Evolutionary conservation across 2,888 invertebrate genomes (phyloP), one percentile per base, ranked within the genome.

Genomic region (Eudasyphora cyanicolor): DNA sequence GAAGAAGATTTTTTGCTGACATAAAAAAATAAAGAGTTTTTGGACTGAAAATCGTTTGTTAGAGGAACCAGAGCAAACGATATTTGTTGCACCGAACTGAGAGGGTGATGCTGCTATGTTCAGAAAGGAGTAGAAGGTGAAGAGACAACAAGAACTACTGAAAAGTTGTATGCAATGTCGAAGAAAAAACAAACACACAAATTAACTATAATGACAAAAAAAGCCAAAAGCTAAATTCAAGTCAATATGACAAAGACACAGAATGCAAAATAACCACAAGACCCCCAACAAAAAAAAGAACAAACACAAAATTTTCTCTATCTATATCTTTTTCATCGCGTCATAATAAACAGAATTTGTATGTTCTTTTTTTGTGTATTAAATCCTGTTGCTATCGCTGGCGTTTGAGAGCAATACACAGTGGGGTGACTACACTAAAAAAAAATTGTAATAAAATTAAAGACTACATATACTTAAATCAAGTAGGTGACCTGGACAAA

Each of bases 191-290:
- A 21, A n/a, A 21, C 42, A 67, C 42, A n/a, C 42, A 67, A 67
- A 67, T 67, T 67, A 67, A 45, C 67, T 67, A 67, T 67, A 67
- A 67, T 67, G 24, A 45, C 27, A 67, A 32, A 67, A 45, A 45
- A 42, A 21, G 67, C 67, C 67, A 67, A 67, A 24, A 45, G 67
- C 67, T 14, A 67, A 67, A 45, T 67, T 67, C 32, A 67, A 67
- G 67, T 67, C 67, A 67, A 67, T 67, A 45, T 14, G 42, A 42
- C 14, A 8, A 35, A n/a, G n/a, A n/a, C n/a, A 4, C 5, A 32
- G 64, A 64, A 38, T 21, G 19, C n/a, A 24, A 14, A 27, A 12
- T 1, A 62, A 62, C 17, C 38, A 67, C 5, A 42, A 42, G 14
- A 45, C 38, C 10, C 17, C 38, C 17, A 76, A 69, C 38, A 49